phyloP scores from a whole-genome alignment of 2,113 vertebrate species.

The Geococcyx californianus region DNA sequence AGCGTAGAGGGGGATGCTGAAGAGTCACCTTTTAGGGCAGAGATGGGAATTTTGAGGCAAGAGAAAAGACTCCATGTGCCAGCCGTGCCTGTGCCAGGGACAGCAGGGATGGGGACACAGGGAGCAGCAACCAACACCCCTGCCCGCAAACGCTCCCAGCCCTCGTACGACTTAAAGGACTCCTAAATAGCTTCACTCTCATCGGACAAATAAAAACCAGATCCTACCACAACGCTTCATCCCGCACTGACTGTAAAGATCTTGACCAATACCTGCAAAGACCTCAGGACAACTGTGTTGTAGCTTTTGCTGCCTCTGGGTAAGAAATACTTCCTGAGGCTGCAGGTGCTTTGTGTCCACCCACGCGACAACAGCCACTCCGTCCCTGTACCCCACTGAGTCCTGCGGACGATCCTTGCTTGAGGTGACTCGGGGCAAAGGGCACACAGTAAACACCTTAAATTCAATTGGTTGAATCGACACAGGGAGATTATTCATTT shows the following conservation, averaged over 20 bases:
- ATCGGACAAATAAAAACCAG: not conserved
- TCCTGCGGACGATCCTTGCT: not conserved
- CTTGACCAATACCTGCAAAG: not conserved
- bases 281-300: not conserved
- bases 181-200: not conserved
- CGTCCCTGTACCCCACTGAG: rapidly evolving
- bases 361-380: not conserved
- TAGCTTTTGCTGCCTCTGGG: not conserved
- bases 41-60: not conserved
- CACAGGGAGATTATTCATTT: conserved; percentile 62
- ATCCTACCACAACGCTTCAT: not conserved
- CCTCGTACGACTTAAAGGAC: rapidly evolving
- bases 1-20: not conserved
- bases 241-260: not conserved
- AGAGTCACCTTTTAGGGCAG: not conserved
- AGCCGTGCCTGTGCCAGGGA: rapidly evolving
- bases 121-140: not conserved
- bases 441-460: conserved; percentile 1
- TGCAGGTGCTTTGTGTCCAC: not conserved
- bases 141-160: not conserved
- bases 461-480: conserved; percentile 19
- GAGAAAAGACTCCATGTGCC: no score
- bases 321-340: not conserved
- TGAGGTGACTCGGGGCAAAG: rapidly evolving
- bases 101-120: rapidly evolving